These are phyloP conservation scores for Poecilus cupreus DNA, from an alignment of 2,888 invertebrate genomes.

Conservation along the genomic window DNA sequence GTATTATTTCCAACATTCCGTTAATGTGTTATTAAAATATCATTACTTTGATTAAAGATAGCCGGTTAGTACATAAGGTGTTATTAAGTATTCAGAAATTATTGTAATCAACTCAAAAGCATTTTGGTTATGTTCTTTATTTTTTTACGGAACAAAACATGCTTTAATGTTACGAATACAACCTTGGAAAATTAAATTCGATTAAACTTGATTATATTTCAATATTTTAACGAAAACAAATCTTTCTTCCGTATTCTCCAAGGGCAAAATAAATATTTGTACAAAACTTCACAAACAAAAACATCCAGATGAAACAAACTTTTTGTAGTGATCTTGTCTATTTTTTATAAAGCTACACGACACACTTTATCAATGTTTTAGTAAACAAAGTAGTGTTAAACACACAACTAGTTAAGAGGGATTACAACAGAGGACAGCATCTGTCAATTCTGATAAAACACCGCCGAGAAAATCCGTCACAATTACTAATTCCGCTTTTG, in stretches of 20 bases:
- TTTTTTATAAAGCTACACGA: neutral
- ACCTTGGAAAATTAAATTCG: neutral
- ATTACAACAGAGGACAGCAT: neutral
- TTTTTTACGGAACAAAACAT: neutral
- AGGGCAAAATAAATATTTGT: slow-evolving; percentile 3
- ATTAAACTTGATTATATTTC: neutral
- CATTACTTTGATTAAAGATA: neutral
- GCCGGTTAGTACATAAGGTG: no score
- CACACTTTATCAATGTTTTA: no score
- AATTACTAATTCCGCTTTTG: neutral
- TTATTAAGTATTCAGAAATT: neutral
- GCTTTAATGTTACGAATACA: neutral
- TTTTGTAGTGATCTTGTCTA: neutral
- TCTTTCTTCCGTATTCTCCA: neutral
- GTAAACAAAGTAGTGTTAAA: neutral
- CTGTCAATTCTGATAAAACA: neutral
- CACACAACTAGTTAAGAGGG: neutral
- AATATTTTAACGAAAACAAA: neutral
- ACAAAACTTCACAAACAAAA: slow-evolving; percentile 1
- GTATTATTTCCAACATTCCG: neutral
- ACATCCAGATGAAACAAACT: neutral
- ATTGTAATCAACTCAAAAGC: neutral
- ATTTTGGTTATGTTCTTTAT: neutral
- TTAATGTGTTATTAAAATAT: neutral
- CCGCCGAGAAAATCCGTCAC: neutral